These are phyloP conservation scores for Drosophila willistoni DNA, from an alignment of 1,140 invertebrate species.

Conservation along the genomic window DNA sequence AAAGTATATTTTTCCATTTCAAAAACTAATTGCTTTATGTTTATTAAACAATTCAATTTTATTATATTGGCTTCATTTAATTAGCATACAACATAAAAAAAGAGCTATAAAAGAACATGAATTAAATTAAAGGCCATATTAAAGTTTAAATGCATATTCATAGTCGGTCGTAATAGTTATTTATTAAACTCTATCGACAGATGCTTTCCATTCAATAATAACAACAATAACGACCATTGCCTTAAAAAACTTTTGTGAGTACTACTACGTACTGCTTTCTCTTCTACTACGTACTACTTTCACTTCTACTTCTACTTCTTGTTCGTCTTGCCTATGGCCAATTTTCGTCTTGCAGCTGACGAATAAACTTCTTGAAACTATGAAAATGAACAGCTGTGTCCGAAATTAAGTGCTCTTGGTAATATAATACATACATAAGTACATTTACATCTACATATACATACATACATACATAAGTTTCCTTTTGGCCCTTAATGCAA, in stretches of 20 bases:
- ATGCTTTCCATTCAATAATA: neutral
- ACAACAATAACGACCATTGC: neutral
- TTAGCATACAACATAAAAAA: no score
- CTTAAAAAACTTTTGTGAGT: constrained; percentile 1
- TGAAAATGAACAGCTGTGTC: constrained; percentile 33
- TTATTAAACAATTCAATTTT: no score
- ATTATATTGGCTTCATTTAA: no score
- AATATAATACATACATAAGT: constrained; percentile 38
- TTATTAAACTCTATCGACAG: neutral
- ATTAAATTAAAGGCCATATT: no score
- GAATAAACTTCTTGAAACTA: constrained; percentile 4
- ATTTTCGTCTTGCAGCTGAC: constrained; percentile 27
- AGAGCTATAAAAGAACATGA: no score
- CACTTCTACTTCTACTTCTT: neutral
- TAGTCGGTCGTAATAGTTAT: neutral
- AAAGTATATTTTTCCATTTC: no score
- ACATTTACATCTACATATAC: constrained; percentile 11
- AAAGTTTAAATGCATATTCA: no score
- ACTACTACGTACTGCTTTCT: constrained; percentile 18
- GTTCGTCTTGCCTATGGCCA: constrained; percentile 4
- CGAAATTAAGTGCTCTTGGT: constrained; percentile 30
- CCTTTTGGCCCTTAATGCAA: constrained; percentile 40
- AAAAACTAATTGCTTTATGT: no score
- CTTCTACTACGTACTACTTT: constrained; percentile 11
- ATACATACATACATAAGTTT: constrained; percentile 10